Percentiles rank a stretch among this genome's conserved stretches.
These are phyloP conservation scores for Phoxinus phoxinus DNA, from an alignment of 2,113 vertebrate genomes.

Conservation along the genomic window DNA sequence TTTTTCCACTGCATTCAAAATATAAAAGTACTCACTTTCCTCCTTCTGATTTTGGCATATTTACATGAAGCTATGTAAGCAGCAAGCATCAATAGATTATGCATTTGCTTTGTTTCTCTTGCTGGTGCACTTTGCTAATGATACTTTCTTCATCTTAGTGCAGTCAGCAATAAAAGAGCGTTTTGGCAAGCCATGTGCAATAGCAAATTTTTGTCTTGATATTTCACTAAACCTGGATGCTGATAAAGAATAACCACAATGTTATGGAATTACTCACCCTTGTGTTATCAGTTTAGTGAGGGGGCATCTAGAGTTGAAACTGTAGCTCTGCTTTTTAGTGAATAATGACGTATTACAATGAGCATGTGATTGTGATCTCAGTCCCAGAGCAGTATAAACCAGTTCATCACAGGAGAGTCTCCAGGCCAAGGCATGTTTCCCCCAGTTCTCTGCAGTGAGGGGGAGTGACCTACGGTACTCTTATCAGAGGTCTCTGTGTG, in stretches of 20 bases:
- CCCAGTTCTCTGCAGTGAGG: not conserved
- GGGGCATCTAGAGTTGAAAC: not conserved
- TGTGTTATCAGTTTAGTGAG: not conserved
- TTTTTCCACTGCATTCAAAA: not conserved
- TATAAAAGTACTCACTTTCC: not conserved
- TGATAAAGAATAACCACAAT: not conserved
- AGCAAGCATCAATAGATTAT: not conserved
- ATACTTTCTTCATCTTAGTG: not conserved
- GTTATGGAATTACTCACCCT: not conserved
- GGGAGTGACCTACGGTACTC: constrained; percentile 30
- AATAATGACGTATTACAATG: not conserved
- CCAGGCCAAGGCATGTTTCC: not conserved
- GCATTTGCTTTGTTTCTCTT: not conserved
- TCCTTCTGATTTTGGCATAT: not conserved
- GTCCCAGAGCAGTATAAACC: not conserved
- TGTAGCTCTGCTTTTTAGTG: not conserved
- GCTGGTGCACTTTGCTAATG: constrained; percentile 8
- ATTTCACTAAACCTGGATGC: constrained; percentile 22
- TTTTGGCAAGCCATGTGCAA: not conserved
- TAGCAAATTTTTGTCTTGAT: not conserved
- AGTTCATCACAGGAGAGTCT: not conserved
- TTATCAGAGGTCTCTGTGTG: constrained; percentile 31
- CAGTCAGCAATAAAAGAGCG: not conserved
- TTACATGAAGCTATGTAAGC: not conserved
- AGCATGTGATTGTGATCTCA: not conserved